phyloP scores from a whole-genome alignment of 2,113 vertebrate genomes.

The Suncus etruscus region DNA sequence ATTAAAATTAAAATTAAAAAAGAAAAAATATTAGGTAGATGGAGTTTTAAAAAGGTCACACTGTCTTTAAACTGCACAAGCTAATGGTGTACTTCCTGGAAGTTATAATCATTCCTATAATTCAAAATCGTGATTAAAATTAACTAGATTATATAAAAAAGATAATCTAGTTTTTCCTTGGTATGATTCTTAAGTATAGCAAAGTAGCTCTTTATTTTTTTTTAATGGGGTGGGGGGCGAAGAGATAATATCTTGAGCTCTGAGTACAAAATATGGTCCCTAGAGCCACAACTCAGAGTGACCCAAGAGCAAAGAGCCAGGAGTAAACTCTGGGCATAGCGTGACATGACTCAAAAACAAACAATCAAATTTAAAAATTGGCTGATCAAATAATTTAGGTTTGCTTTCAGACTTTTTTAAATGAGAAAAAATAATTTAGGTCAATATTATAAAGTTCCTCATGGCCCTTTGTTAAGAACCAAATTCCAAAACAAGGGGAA shows the following conservation, averaged over 20 bases:
- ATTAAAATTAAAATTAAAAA: no score
- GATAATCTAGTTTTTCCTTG: conserved; percentile 12
- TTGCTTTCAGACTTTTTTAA: neutral
- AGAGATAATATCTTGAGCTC: no score
- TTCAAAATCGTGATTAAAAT: neutral
- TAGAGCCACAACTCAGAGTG: no score
- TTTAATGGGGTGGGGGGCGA: no score
- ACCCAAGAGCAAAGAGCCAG: no score
- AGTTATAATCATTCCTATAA: conserved; percentile 31
- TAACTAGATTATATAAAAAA: conserved; percentile 32
- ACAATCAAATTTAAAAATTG: neutral
- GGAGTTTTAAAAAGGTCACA: neutral
- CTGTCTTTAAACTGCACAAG: neutral
- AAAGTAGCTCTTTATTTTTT: neutral
- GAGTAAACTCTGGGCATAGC: no score
- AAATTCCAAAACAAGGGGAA: neutral
- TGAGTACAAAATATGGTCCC: no score
- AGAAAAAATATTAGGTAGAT: neutral
- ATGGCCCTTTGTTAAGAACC: neutral
- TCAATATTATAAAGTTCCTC: neutral
- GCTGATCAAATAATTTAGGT: neutral
- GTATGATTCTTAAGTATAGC: neutral
- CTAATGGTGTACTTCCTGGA: neutral
- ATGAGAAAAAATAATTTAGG: neutral
- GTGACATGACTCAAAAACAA: neutral